Percentiles rank a stretch among this genome's conserved stretches.
These are phyloP conservation scores for Ictalurus furcatus DNA, from an alignment of 2,113 vertebrate species.

Conservation along the genomic window DNA sequence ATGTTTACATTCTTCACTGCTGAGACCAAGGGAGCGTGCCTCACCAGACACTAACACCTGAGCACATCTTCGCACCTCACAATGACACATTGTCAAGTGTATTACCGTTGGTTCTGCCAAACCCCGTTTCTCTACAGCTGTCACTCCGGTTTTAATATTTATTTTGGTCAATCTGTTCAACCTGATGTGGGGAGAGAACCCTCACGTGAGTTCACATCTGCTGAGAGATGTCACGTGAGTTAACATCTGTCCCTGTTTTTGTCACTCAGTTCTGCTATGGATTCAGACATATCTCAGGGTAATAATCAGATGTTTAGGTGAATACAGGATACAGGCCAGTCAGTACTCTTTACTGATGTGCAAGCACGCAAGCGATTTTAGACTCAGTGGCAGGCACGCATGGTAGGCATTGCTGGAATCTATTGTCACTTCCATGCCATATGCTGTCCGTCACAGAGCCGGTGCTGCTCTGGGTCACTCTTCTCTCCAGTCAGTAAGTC, in stretches of 20 bases:
- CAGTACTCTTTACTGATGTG: background rate
- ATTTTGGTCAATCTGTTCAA: slow-evolving; percentile 78
- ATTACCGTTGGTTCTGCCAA: slow-evolving; percentile 65
- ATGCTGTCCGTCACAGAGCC: slow-evolving; percentile 73
- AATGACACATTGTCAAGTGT: slow-evolving; percentile 60
- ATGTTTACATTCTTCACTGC: slow-evolving; percentile 47
- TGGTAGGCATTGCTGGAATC: slow-evolving; percentile 66
- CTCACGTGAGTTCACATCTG: slow-evolving; percentile 73
- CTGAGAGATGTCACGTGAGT: slow-evolving; percentile 68
- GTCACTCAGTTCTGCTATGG: slow-evolving; percentile 65
- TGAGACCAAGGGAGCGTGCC: slow-evolving; percentile 32
- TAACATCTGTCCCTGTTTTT: slow-evolving; percentile 73
- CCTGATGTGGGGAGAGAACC: slow-evolving; percentile 71
- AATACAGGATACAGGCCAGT: background rate
- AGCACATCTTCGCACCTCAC: slow-evolving; percentile 47
- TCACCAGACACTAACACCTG: slow-evolving; percentile 45
- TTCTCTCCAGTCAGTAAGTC: slow-evolving; percentile 67
- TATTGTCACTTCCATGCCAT: slow-evolving; percentile 71
- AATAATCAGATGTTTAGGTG: slow-evolving; percentile 39
- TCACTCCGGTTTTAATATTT: slow-evolving; percentile 72
- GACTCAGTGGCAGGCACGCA: slow-evolving; percentile 29
- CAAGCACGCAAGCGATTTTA: slow-evolving; percentile 43
- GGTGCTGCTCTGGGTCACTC: slow-evolving; percentile 65
- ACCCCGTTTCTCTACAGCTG: slow-evolving; percentile 70
- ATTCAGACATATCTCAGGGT: slow-evolving; percentile 56